Evolutionary conservation across 1,140 invertebrate species (phyloP).

Genomic region (Lordiphosa stackelbergi): DNA sequence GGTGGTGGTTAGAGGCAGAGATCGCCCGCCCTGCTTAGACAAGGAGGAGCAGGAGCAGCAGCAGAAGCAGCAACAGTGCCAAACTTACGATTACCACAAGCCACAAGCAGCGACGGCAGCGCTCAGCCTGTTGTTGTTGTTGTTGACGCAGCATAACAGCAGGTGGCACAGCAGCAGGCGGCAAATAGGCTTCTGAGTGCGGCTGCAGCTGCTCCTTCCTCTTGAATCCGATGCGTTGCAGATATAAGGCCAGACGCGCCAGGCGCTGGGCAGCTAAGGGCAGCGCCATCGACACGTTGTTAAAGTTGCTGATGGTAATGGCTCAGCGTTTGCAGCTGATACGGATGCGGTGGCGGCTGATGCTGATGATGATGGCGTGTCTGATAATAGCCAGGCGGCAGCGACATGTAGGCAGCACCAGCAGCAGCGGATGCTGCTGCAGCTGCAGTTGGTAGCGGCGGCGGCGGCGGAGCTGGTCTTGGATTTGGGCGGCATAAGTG

Average conservation of each 20-base stretch:
- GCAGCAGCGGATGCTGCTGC: slow-evolving; percentile 21
- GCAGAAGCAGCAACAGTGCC: slow-evolving; percentile 26
- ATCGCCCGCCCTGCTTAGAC: slow-evolving; percentile 8
- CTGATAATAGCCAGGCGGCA: too few species aligned
- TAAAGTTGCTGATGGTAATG: slow-evolving; percentile 75
- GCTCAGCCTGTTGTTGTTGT: not conserved
- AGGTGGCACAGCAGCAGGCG: slow-evolving; percentile 10
- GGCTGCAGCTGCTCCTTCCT: slow-evolving; percentile 3
- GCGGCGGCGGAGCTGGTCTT: slow-evolving; percentile 15
- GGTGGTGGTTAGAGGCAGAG: slow-evolving; percentile 8
- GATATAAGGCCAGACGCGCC: slow-evolving; percentile 27
- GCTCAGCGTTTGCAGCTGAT: slow-evolving; percentile 59
- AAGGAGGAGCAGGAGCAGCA: slow-evolving; percentile 22
- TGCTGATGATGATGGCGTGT: slow-evolving; percentile 13
- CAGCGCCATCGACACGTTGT: slow-evolving; percentile 56
- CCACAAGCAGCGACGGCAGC: slow-evolving; percentile 20
- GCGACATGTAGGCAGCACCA: not conserved
- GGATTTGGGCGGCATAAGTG: slow-evolving; percentile 1
- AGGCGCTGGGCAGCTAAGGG: slow-evolving; percentile 26
- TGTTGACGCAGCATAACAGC: not conserved
- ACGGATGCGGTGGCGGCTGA: slow-evolving; percentile 33
- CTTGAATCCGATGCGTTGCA: slow-evolving; percentile 10
- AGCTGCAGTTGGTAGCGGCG: slow-evolving; percentile 20
- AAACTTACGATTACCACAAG: slow-evolving; percentile 11
- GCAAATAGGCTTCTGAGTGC: not conserved